Percentiles rank a stretch among this genome's conserved stretches.
Conservation (phyloP, 2,797 vertebrate species). For the Pogoniulus pusillus region DNA sequence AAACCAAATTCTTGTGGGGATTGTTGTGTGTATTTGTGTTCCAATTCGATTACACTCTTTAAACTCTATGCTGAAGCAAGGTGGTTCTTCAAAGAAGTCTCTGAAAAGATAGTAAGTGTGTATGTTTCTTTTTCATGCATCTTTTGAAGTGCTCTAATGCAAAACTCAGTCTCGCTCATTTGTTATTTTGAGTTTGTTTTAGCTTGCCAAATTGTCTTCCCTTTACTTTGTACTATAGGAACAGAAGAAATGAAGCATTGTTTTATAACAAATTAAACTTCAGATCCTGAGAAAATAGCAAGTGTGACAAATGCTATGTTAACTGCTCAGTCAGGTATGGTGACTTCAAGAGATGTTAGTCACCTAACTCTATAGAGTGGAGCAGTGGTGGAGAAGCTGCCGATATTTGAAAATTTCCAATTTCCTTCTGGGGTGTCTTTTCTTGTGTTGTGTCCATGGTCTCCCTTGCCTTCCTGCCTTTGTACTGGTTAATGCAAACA, state of each 20-base stretch:
- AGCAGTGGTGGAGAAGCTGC: neutral
- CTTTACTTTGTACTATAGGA: neutral
- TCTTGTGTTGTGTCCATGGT: neutral
- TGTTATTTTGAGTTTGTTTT: neutral
- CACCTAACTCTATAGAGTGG: neutral
- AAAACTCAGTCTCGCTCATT: neutral
- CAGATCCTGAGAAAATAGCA: neutral
- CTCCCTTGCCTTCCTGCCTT: rapidly evolving
- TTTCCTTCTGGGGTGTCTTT: neutral
- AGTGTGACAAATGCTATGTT: neutral
- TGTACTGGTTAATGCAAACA: neutral
- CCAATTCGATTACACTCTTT: neutral
- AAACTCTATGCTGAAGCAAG: neutral
- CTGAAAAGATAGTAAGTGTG: neutral
- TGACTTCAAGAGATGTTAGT: neutral
- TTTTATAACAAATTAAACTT: neutral
- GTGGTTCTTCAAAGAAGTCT: neutral
- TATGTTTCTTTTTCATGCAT: neutral
- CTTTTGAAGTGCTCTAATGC: neutral
- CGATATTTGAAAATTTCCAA: neutral
- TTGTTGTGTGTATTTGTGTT: rapidly evolving
- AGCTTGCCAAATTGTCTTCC: neutral
- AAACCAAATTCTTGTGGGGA: rapidly evolving
- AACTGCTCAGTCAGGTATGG: neutral
- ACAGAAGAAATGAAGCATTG: neutral